phyloP scores from a whole-genome alignment of 2,797 vertebrate species.

The Oreortyx pictus region DNA sequence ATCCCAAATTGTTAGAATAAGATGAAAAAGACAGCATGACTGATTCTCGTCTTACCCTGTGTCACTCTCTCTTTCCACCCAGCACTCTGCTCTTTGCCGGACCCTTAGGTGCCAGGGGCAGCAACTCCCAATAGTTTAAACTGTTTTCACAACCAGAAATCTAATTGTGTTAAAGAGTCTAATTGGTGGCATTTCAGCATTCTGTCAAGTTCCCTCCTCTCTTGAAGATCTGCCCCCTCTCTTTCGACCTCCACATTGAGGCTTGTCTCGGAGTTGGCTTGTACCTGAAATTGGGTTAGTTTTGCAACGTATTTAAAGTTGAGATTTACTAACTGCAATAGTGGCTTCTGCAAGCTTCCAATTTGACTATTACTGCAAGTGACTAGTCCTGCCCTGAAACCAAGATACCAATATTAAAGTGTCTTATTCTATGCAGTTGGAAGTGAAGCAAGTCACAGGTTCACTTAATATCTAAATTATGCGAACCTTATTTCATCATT shows the following conservation, averaged over 20 bases:
- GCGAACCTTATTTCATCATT: conserved; percentile 92
- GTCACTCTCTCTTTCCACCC: background rate
- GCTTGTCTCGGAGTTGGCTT: background rate
- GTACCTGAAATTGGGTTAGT: background rate
- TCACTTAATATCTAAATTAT: background rate
- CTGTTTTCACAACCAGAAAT: background rate
- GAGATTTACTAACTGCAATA: background rate
- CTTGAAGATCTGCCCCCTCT: background rate
- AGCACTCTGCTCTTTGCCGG: background rate
- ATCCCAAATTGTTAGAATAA: background rate
- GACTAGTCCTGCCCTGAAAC: background rate
- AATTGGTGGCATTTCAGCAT: background rate
- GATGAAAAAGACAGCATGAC: background rate
- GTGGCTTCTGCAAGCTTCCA: background rate
- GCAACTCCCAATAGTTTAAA: background rate
- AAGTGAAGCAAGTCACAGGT: background rate
- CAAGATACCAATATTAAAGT: background rate
- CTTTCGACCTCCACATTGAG: background rate
- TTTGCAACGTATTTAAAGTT: background rate
- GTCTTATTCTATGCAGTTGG: background rate
- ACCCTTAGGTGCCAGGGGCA: background rate
- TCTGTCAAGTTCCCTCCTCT: background rate
- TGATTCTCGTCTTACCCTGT: background rate
- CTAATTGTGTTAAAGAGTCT: background rate
- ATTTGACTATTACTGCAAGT: background rate